Percentiles rank a stretch among this genome's conserved stretches.
phyloP scores from a whole-genome alignment of 2,797 vertebrate genomes.

The Sphenopsis melanotis region DNA sequence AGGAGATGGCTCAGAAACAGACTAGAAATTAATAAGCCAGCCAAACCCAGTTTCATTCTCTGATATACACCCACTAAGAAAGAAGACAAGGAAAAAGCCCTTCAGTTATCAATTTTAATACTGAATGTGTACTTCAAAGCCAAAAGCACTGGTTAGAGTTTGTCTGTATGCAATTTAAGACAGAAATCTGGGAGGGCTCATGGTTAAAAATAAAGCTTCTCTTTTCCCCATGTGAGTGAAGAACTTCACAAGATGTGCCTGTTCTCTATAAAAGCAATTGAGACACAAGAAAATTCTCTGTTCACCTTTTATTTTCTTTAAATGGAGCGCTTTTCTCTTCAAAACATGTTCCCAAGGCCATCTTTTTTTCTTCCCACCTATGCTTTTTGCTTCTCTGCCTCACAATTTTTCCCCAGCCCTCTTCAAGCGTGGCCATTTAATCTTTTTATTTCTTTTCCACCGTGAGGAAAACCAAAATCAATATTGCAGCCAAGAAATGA shows the following conservation, averaged over 20 bases:
- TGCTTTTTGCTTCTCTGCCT: neutral
- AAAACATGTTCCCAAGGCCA: neutral
- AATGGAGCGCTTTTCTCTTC: neutral
- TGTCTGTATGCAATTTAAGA: neutral
- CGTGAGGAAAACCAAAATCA: neutral
- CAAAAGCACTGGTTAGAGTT: neutral
- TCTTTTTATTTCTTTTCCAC: neutral
- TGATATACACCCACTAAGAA: neutral
- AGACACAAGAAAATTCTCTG: neutral
- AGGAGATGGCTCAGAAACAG: neutral
- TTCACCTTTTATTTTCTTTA: neutral
- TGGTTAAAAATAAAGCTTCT: neutral
- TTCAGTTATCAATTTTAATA: neutral
- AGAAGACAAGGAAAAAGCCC: fast-evolving
- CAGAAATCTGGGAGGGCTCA: neutral
- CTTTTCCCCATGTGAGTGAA: neutral
- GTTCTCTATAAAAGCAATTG: neutral
- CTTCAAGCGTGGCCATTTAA: neutral
- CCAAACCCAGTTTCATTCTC: neutral
- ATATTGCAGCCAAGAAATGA: neutral
- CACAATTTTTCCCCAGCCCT: neutral
- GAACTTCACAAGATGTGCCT: neutral
- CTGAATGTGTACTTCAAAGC: neutral
- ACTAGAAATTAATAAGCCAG: neutral
- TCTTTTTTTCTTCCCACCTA: neutral